Percentiles rank a stretch among this genome's conserved stretches.
Evolutionary conservation across 2,888 invertebrate genomes (phyloP).

Genomic region (Limnephilus marmoratus): DNA sequence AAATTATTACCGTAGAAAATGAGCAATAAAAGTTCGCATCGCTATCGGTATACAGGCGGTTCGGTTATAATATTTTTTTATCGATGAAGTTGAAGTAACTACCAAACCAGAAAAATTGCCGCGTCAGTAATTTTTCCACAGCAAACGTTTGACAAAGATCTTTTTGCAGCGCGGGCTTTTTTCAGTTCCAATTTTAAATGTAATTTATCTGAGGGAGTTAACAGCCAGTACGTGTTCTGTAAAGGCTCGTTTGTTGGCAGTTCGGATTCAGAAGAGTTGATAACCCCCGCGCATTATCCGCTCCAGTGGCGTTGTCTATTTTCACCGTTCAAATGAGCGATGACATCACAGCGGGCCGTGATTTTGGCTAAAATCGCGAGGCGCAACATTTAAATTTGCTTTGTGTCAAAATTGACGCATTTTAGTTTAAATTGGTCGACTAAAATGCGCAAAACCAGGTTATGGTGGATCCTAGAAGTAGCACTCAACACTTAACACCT

Average conservation of each 20-base stretch:
- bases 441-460: neutral
- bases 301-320: constrained; percentile 11
- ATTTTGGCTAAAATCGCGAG: neutral
- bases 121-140: neutral
- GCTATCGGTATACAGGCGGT: neutral
- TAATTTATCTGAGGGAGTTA: neutral
- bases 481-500: neutral
- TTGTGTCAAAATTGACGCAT: neutral
- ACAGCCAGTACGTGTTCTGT: neutral
- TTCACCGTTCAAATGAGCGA: neutral
- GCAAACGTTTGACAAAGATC: neutral
- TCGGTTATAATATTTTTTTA: neutral
- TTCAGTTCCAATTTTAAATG: constrained; percentile 17
- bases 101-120: neutral
- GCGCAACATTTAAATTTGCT: neutral
- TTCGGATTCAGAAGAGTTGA: constrained; percentile 10
- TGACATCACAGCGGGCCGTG: neutral
- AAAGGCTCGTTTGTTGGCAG: constrained; percentile 11
- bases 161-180: neutral
- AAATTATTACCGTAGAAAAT: neutral
- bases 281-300: constrained; percentile 26
- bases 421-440: neutral
- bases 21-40: neutral
- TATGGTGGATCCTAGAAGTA: neutral
- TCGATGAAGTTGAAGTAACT: neutral